Evolutionary conservation across 2,113 vertebrate species (phyloP).

Genomic region (Lepus europaeus): DNA sequence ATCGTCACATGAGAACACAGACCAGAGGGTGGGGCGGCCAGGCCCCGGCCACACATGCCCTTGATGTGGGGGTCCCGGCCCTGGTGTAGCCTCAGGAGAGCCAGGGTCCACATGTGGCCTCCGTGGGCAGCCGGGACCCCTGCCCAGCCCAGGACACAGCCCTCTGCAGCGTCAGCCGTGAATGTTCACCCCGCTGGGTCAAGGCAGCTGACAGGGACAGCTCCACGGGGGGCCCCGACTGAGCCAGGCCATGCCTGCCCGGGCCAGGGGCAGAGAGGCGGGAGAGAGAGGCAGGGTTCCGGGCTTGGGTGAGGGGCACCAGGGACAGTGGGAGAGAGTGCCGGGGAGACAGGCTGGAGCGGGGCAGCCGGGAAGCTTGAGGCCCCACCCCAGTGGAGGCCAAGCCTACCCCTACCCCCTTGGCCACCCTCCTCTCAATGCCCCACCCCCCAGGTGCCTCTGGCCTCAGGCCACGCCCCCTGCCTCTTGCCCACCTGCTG

Average conservation of each 20-base stretch:
- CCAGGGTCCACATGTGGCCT: conserved; percentile 53
- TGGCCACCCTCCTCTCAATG: not conserved
- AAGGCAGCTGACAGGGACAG: not conserved
- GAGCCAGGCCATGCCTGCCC: not conserved
- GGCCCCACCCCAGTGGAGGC: too few species aligned
- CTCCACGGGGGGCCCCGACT: not conserved
- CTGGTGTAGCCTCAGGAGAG: not conserved
- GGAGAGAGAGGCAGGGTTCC: not conserved
- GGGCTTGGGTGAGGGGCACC: not conserved
- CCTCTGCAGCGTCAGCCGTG: conserved; percentile 79
- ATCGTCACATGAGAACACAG: conserved; percentile 14
- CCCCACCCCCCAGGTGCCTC: not conserved
- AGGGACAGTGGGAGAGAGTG: not conserved
- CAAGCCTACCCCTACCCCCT: not conserved
- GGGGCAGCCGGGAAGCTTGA: conserved; percentile 36
- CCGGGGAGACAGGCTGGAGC: not conserved
- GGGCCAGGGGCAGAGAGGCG: not conserved
- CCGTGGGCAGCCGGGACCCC: conserved; percentile 69
- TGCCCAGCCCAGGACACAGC: conserved; percentile 78
- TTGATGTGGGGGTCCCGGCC: too few species aligned
- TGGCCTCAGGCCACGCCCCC: not conserved
- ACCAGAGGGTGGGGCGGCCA: not conserved
- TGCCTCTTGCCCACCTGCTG: not conserved
- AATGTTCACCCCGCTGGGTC: conserved; percentile 79
- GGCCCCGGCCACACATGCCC: not conserved